phyloP scores from a whole-genome alignment of 2,888 invertebrate species.

The Acholoe squamosa region DNA sequence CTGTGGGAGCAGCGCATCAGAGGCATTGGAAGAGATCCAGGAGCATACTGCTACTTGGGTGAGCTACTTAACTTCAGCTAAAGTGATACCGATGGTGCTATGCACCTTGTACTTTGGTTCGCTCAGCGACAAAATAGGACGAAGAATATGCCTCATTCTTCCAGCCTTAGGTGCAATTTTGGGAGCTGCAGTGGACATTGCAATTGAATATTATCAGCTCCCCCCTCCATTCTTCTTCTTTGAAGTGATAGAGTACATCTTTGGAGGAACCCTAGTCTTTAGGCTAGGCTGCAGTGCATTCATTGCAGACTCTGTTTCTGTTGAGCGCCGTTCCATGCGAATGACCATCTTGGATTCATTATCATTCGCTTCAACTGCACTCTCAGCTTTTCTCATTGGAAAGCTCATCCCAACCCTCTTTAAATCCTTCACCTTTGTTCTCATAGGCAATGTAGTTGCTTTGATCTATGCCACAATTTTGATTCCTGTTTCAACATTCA shows the following conservation, averaged over 20 bases:
- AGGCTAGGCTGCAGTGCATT: slow-evolving; percentile 34
- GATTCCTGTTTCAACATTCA: neutral
- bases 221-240: slow-evolving; percentile 45
- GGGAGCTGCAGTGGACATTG: neutral
- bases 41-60: neutral
- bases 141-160: slow-evolving; percentile 10
- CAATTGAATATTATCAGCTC: slow-evolving; percentile 33
- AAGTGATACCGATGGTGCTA: neutral
- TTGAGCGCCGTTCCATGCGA: slow-evolving; percentile 16
- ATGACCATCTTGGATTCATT: slow-evolving; percentile 56
- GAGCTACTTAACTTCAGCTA: neutral
- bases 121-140: slow-evolving; percentile 36
- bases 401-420: neutral
- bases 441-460: neutral
- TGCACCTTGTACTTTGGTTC: slow-evolving; percentile 16
- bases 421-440: slow-evolving; percentile 4
- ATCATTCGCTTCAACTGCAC: neutral
- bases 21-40: neutral
- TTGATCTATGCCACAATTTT: slow-evolving; percentile 35
- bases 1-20: neutral
- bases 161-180: slow-evolving; percentile 17
- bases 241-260: slow-evolving; percentile 8
- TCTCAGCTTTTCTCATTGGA: slow-evolving; percentile 32
- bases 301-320: slow-evolving; percentile 43
- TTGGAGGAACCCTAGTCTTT: neutral